Evolutionary conservation across 2,797 vertebrate genomes (phyloP).

Genomic region (Dermochelys coriacea): DNA sequence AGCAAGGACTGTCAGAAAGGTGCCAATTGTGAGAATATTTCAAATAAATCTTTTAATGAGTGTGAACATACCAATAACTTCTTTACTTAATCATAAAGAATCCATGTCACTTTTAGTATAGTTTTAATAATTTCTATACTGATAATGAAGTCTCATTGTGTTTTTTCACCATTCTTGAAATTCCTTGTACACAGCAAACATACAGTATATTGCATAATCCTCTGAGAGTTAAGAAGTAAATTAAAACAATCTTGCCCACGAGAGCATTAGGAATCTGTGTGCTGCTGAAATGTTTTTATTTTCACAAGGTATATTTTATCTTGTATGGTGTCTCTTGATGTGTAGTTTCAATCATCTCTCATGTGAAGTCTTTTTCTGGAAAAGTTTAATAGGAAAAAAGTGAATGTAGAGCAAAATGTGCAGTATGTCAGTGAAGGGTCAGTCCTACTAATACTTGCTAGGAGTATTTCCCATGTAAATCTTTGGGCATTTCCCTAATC

Average conservation of each 20-base stretch:
- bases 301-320: not conserved
- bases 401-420: no score
- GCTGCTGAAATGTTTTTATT: not conserved
- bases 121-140: no score
- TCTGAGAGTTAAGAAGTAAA: not conserved
- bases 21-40: not conserved
- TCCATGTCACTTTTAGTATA: no score
- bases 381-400: not conserved
- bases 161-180: not conserved
- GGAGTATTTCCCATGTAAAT: rapidly evolving
- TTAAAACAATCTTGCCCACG: not conserved
- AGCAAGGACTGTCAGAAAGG: no score
- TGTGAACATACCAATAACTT: not conserved
- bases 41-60: not conserved
- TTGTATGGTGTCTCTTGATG: no score
- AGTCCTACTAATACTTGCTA: not conserved
- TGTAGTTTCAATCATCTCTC: no score
- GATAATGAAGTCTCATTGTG: not conserved
- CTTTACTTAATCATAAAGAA: not conserved
- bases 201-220: not conserved
- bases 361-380: not conserved
- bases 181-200: not conserved
- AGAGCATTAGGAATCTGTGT: not conserved
- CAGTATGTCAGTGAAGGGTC: not conserved
- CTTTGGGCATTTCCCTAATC: not conserved